These are phyloP conservation scores for Eupithecia pulchellata DNA, from an alignment of 2,888 invertebrate species.

Conservation along the genomic window DNA sequence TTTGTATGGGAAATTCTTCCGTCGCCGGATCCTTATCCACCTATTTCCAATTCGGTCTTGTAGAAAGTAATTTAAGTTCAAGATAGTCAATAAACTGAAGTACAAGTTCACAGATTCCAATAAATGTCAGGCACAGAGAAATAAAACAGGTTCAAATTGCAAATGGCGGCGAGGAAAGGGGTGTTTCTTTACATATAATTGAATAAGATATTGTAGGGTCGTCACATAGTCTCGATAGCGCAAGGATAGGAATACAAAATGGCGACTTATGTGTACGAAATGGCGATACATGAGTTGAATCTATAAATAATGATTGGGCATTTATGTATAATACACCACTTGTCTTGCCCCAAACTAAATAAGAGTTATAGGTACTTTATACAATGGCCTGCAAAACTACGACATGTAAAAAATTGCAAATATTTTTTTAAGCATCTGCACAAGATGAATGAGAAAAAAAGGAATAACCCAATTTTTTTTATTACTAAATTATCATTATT, in stretches of 20 bases:
- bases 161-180: constrained; percentile 14
- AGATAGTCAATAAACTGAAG: constrained; percentile 10
- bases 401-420: too few species aligned
- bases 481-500: too few species aligned
- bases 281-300: background rate
- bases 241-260: constrained; percentile 8
- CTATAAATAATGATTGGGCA: background rate
- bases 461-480: too few species aligned
- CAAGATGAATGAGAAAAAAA: too few species aligned
- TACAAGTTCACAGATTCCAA: background rate
- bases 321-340: background rate
- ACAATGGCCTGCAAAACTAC: too few species aligned
- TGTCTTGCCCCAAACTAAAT: background rate
- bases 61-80: constrained; percentile 11
- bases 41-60: background rate
- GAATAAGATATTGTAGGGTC: background rate
- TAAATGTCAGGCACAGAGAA: background rate
- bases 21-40: too few species aligned
- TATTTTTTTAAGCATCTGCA: too few species aligned
- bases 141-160: constrained; percentile 8
- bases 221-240: background rate
- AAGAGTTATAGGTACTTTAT: background rate
- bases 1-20: too few species aligned
- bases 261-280: background rate
- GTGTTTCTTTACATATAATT: constrained; percentile 15